Evolutionary conservation across 2,113 vertebrate species (phyloP), one percentile per base, ranked within the genome.

Genomic region (Geothlypis trichas): DNA sequence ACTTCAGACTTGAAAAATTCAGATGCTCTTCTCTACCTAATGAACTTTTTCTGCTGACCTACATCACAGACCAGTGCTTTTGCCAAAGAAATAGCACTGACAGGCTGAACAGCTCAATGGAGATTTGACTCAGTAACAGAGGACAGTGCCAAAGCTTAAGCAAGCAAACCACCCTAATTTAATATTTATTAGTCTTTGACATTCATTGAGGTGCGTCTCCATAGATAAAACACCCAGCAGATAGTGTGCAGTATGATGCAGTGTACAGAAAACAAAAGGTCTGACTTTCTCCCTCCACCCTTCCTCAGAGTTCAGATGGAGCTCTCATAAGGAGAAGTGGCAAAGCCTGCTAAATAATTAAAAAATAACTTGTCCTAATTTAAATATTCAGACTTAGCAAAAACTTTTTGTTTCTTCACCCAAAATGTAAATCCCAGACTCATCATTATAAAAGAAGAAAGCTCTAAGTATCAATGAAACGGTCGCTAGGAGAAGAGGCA

Each of bases 141-240:
- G 68, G 33, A 61, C 4, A 2, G 21, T 80, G 67, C 63, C 72
- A 81, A 93, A 63, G 65, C 73, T 87, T 71, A 84, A 96, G 80
- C 67, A 94, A 85, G 87, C 49, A 79, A 78, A 79, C 78, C 71
- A 44, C 71, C 46, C 75, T 94, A 52, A 78, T 89, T 80, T 80
- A 95, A 88, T 95, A 91, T 91, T 89, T 90, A 84, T 81, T 78
- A 83, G 33, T 75, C 80, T 83, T 85, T 89, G 93, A 77, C 91
- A 52, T 92, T 93, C 75, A 46, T 27, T 54, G 80, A 78, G 24
- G 39, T 89, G 75, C 23, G 2, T 90, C 86, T 95, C 61, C 39
- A 14, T 31, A 84, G 80, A 74, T 89, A 86, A 77, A 74, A 89
- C 78, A 76, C 49, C 20, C 58, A 87, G 22, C 61, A 86, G 62